Base-by-base conservation (phyloP, 1,140 invertebrate species). In the Cyclina sinensis region DNA sequence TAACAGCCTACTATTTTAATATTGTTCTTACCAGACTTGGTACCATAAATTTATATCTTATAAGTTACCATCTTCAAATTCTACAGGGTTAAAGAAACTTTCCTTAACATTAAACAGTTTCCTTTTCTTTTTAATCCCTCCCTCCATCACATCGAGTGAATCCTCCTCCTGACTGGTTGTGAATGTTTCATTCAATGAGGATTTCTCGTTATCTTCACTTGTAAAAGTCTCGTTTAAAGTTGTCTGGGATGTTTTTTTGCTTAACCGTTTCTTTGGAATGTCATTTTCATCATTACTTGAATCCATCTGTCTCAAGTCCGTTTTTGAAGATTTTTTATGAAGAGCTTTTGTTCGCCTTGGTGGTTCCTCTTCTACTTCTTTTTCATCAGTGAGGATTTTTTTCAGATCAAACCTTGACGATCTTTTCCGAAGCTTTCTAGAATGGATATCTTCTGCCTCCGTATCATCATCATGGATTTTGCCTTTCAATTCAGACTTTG, bases 111-210 rank as follows among this genome's bases (percentile, higher is more conserved):
- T 89, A 30, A 88, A 54, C 30, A 92, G 68, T 62, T 86, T 90
- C 21, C 87, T 86, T 51, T 89, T 92, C 51, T 91, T 90, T 37
- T 90, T 89, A 21, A 82, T 16, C 21, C 70, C 82, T 18, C 76
- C 82, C 35, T 89, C 82, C 43, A 78, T 48, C 11, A 83, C 1
- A 30, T 43, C 37, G 18, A 14, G 7, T 16, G 39, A 70, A 48
- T 83, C 65, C 37, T 65, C 79, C 27, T 62, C 57, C n/a, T 78
- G 74, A 78, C 74, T 78, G 0, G 30, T 78, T 35, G 74, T 78
- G 48, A 78, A 78, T 21, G 74, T 78, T 16, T 78, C 74, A 54
- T 78, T 78, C 46, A 82, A 85, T n/a, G 78, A 70, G 24, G 43
- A 82, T 30, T 78, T 84, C 30, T 51, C 70, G 59, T 70, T 78